These are phyloP conservation scores for Ditylenchus dipsaci DNA, from an alignment of 1,140 invertebrate genomes.

Conservation along the genomic window DNA sequence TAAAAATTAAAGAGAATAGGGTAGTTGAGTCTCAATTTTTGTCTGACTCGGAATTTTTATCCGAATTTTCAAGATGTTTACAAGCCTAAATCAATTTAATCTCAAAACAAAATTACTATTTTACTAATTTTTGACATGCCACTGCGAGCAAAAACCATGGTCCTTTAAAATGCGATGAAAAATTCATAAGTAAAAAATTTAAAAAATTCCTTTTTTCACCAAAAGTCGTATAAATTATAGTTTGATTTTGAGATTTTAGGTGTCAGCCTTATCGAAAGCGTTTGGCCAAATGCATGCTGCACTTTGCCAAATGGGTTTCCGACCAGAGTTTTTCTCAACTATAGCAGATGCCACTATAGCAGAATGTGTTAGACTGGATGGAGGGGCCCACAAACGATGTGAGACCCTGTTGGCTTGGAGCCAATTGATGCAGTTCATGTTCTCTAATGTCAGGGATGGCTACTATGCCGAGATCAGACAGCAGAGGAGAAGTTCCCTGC, in stretches of 20 bases:
- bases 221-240: not conserved
- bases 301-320: constrained; percentile 50
- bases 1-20: not conserved
- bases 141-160: too few species aligned
- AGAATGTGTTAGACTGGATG: constrained; percentile 53
- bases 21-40: not conserved
- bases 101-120: too few species aligned
- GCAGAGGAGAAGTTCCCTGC: constrained; percentile 42
- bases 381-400: constrained; percentile 50
- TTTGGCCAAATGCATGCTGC: constrained; percentile 49
- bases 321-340: constrained; percentile 53
- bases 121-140: too few species aligned
- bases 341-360: constrained; percentile 55
- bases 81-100: too few species aligned
- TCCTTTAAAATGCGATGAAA: too few species aligned
- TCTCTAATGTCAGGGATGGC: constrained; percentile 38
- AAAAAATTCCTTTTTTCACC: constrained; percentile 11
- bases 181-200: too few species aligned
- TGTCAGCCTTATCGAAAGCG: constrained; percentile 42
- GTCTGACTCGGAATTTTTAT: too few species aligned
- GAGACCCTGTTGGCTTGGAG: constrained; percentile 54
- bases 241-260: constrained; percentile 18
- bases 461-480: constrained; percentile 43
- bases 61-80: too few species aligned
- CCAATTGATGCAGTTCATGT: constrained; percentile 52